Percentiles rank a stretch among this genome's conserved stretches.
Evolutionary conservation across 2,113 vertebrate species (phyloP).

Genomic region (Melanostigma gelatinosum): DNA sequence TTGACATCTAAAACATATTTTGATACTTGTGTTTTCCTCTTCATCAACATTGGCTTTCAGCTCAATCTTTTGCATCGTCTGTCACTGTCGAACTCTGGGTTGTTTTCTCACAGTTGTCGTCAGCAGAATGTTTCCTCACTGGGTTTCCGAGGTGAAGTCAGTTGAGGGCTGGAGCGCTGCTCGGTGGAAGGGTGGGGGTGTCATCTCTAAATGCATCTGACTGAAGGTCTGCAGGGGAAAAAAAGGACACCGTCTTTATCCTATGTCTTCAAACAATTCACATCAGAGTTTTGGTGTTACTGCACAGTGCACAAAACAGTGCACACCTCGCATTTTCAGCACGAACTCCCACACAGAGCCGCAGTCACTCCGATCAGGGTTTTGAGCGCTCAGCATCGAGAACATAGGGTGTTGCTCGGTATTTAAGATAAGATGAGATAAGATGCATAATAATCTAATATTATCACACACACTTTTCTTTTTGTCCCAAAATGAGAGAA

Average conservation of each 20-base stretch:
- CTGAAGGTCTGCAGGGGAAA: slow-evolving; percentile 74
- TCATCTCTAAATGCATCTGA: slow-evolving; percentile 80
- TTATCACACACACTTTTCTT: neutral
- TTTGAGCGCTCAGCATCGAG: neutral
- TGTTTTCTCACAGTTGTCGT: slow-evolving; percentile 12
- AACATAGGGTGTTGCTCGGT: neutral
- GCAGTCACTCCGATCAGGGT: neutral
- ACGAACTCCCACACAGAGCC: neutral
- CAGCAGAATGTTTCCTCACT: slow-evolving; percentile 11
- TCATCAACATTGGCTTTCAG: neutral
- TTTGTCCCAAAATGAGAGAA: neutral
- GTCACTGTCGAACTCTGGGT: neutral
- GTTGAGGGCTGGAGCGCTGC: slow-evolving; percentile 75
- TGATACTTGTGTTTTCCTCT: neutral
- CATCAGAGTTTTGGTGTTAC: neutral
- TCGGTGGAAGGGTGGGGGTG: slow-evolving; percentile 80
- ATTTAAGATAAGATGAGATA: neutral
- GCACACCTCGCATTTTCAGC: neutral
- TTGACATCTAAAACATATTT: slow-evolving; percentile 8
- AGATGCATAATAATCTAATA: neutral
- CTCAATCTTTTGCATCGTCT: neutral
- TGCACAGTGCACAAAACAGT: neutral
- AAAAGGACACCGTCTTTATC: neutral
- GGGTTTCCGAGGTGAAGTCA: slow-evolving; percentile 39
- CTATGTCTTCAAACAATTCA: neutral